Percentiles rank a stretch among this genome's conserved stretches.
phyloP scores from a whole-genome alignment of 2,113 vertebrate species.

The Tringa solitaria region DNA sequence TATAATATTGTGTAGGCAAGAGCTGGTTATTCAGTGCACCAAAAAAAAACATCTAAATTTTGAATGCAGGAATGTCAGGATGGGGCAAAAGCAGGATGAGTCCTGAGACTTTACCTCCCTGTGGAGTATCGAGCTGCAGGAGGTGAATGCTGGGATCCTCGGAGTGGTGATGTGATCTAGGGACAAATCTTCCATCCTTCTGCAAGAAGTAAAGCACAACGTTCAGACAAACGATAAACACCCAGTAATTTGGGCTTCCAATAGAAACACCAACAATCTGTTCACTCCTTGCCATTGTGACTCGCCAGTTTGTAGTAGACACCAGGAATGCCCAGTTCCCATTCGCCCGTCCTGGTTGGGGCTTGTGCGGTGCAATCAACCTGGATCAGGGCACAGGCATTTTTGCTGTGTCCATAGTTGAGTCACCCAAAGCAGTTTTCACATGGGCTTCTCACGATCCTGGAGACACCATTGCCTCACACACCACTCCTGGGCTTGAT shows the following conservation, averaged over 20 bases:
- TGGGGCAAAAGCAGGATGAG: not conserved
- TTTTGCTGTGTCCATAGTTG: not conserved
- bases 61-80: not conserved
- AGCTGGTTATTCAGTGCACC: not conserved
- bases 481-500: not conserved
- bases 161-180: not conserved
- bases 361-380: not conserved
- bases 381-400: not conserved
- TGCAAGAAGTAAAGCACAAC: not conserved
- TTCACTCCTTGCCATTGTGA: not conserved
- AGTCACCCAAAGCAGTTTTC: not conserved
- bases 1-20: not conserved
- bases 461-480: not conserved
- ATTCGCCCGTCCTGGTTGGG: not conserved
- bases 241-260: not conserved
- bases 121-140: not conserved
- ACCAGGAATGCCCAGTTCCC: not conserved
- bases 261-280: not conserved
- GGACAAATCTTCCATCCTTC: not conserved
- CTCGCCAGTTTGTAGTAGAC: not conserved
- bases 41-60: not conserved
- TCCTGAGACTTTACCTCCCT: not conserved
- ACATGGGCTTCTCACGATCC: not conserved
- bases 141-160: not conserved
- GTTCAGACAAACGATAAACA: not conserved